Percentiles rank a stretch among this genome's conserved stretches.
phyloP scores from a whole-genome alignment of 1,140 invertebrate genomes.

The Linepithema humile region DNA sequence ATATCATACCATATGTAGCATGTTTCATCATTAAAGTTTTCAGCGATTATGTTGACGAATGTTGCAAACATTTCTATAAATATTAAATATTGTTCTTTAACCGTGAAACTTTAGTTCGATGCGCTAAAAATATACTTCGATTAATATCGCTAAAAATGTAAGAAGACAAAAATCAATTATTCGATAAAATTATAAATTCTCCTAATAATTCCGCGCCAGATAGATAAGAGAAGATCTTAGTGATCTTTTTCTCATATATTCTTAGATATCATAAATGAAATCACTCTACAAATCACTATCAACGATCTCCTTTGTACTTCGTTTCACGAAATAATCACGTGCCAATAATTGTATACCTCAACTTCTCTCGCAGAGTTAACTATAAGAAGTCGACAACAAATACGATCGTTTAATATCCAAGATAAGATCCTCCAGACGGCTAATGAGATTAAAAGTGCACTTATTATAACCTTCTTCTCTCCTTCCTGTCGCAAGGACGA shows the following conservation, averaged over 20 bases:
- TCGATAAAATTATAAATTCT: neutral
- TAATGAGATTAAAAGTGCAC: conserved; percentile 16
- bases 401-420: conserved; percentile 2
- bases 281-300: neutral
- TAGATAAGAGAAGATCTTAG: neutral
- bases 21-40: neutral
- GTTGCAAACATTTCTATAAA: neutral
- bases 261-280: neutral
- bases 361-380: neutral
- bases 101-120: neutral
- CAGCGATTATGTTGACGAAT: neutral
- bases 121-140: no score
- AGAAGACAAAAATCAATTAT: neutral
- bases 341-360: conserved; percentile 22
- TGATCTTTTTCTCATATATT: conserved; percentile 26
- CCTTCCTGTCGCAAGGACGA: neutral
- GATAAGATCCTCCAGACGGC: conserved; percentile 40
- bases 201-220: neutral
- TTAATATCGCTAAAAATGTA: neutral
- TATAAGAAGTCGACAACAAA: neutral
- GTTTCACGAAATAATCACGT: conserved; percentile 9
- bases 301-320: neutral
- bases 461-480: neutral
- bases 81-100: neutral
- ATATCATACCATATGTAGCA: neutral